Percentiles rank a stretch among this genome's conserved stretches.
These are phyloP conservation scores for Lepas anatifera DNA, from an alignment of 2,888 invertebrate genomes.

Conservation along the genomic window DNA sequence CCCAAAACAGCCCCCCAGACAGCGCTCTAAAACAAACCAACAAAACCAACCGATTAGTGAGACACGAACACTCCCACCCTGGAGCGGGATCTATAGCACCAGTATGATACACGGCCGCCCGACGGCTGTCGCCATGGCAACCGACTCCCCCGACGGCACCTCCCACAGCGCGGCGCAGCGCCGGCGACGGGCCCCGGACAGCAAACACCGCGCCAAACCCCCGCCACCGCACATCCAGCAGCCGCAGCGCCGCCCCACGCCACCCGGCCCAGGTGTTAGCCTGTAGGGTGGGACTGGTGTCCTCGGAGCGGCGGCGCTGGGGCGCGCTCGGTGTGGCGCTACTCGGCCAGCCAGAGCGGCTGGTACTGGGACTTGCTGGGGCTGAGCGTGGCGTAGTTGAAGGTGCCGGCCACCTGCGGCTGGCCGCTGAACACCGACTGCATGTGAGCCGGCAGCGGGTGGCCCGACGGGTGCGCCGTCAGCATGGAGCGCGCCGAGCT, in stretches of 20 bases:
- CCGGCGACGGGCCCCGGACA: no score
- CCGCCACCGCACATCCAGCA: no score
- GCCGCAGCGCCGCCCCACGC: background rate
- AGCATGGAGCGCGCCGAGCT: conserved; percentile 48
- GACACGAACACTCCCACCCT: no score
- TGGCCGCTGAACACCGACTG: conserved; percentile 47
- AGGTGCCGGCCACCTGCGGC: conserved; percentile 46
- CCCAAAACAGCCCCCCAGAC: no score
- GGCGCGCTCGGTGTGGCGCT: background rate
- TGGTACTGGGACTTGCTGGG: conserved; percentile 54
- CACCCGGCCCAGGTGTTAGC: background rate
- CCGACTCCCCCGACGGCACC: no score
- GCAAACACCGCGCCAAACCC: no score
- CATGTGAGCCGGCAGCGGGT: conserved; percentile 41
- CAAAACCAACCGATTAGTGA: background rate
- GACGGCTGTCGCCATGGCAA: no score
- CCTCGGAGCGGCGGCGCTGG: background rate
- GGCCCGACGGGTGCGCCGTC: conserved; percentile 32
- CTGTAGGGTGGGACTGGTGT: background rate
- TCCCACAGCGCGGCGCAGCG: no score
- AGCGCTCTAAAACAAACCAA: background rate
- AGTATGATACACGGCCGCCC: no score
- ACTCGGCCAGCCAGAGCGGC: conserved; percentile 66
- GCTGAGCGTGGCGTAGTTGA: conserved; percentile 56
- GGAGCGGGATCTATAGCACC: no score